Conservation (phyloP, 2,888 invertebrate species). For the Dasypogon diadema region DNA sequence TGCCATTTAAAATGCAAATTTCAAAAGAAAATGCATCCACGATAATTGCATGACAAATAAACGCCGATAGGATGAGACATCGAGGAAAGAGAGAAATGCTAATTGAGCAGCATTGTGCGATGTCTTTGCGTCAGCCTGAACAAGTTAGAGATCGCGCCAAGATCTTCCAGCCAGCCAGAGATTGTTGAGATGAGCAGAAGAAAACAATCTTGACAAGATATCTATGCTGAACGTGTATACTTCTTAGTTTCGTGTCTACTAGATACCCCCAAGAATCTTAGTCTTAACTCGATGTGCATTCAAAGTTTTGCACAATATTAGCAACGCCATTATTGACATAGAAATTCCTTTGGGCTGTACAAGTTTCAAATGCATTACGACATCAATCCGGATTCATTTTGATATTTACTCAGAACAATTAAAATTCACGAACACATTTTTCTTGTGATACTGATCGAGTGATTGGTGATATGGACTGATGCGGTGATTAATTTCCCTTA, state of each 20-base stretch:
- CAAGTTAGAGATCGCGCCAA: background rate
- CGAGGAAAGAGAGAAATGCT: slow-evolving; percentile 32
- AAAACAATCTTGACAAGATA: background rate
- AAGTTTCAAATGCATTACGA: background rate
- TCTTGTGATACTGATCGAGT: background rate
- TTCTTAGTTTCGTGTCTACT: background rate
- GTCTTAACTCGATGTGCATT: background rate
- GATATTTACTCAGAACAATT: slow-evolving; percentile 4
- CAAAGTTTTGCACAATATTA: background rate
- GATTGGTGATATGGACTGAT: background rate
- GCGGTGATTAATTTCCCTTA: background rate
- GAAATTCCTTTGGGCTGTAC: background rate
- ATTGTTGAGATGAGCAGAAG: background rate
- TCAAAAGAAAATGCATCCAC: slow-evolving; percentile 6
- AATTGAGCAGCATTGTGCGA: slow-evolving; percentile 22
- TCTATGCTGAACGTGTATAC: background rate
- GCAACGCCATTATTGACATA: background rate
- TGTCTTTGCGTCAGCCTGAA: background rate
- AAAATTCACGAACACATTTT: slow-evolving; percentile 20
- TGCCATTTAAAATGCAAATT: slow-evolving; percentile 48
- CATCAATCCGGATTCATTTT: background rate
- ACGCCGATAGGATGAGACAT: slow-evolving; percentile 45
- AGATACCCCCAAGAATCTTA: background rate
- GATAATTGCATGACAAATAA: slow-evolving; percentile 45
- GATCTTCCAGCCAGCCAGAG: background rate